Conservation (phyloP, 2,888 invertebrate genomes). For the Cremastinae sp. region DNA sequence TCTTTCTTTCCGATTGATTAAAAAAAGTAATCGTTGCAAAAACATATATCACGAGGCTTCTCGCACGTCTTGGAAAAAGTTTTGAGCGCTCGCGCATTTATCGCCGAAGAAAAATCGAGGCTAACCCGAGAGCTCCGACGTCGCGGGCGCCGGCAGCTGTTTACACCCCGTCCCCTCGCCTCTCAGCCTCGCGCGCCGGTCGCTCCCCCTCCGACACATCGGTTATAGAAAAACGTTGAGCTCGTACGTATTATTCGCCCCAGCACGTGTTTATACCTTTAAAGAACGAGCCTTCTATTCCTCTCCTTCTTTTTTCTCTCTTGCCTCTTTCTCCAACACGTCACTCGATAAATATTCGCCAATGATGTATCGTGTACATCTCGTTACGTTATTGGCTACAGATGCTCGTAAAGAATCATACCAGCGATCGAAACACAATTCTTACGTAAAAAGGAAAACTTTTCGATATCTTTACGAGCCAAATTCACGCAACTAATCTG, state of each 20-base stretch:
- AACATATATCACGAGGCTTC: too few species aligned
- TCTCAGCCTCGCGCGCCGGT: too few species aligned
- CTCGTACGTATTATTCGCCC: neutral
- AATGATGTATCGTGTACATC: neutral
- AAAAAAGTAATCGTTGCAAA: too few species aligned
- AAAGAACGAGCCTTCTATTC: constrained; percentile 19
- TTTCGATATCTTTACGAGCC: neutral
- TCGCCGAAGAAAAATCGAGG: constrained; percentile 7
- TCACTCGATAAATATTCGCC: constrained; percentile 11
- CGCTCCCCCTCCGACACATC: neutral
- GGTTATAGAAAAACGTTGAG: neutral
- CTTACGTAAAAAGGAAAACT: neutral
- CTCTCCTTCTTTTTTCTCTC: too few species aligned
- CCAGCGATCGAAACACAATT: too few species aligned
- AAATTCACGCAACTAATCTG: neutral
- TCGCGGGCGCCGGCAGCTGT: constrained; percentile 55
- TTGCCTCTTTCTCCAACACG: neutral
- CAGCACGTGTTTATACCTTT: constrained; percentile 21
- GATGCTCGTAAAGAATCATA: too few species aligned
- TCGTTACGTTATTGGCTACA: too few species aligned
- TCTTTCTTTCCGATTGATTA: neutral
- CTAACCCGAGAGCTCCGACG: constrained; percentile 29
- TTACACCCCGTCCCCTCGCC: constrained; percentile 38
- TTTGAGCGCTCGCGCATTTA: constrained; percentile 8
- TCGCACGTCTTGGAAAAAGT: too few species aligned